Percentiles rank a stretch among this genome's conserved stretches.
Conservation (phyloP, 2,797 vertebrate species). For the Meriones psammophilus region DNA sequence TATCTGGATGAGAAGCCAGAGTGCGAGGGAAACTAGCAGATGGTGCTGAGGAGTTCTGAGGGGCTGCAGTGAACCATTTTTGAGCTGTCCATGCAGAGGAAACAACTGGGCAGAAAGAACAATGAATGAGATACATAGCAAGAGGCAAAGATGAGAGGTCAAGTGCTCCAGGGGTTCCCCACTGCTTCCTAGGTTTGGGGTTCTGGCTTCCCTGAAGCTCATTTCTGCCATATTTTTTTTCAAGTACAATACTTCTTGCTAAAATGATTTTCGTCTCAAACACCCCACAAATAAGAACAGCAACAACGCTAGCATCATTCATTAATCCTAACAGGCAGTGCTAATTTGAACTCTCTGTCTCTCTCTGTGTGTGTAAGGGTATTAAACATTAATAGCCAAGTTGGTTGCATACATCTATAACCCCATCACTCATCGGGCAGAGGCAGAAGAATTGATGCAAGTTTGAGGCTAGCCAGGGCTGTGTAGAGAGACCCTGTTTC, state of each 20-base stretch:
- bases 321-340: conserved; percentile 23
- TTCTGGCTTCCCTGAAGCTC: neutral
- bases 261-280: conserved; percentile 18
- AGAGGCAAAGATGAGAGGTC: neutral
- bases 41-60: neutral
- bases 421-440: neutral
- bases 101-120: neutral
- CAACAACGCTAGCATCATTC: neutral
- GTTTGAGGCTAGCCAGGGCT: neutral
- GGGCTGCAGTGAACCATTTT: neutral
- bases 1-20: neutral
- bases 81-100: neutral
- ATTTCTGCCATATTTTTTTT: conserved; percentile 6
- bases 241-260: conserved; percentile 5
- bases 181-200: neutral
- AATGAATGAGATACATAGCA: neutral
- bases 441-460: neutral
- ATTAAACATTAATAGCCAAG: neutral
- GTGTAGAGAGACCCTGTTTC: neutral
- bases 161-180: neutral
- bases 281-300: neutral
- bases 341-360: neutral
- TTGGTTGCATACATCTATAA: neutral
- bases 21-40: neutral
- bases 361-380: too few relatives aligned